Conservation (phyloP, 2,113 vertebrate species). For the Craseonycteris thonglongyai region DNA sequence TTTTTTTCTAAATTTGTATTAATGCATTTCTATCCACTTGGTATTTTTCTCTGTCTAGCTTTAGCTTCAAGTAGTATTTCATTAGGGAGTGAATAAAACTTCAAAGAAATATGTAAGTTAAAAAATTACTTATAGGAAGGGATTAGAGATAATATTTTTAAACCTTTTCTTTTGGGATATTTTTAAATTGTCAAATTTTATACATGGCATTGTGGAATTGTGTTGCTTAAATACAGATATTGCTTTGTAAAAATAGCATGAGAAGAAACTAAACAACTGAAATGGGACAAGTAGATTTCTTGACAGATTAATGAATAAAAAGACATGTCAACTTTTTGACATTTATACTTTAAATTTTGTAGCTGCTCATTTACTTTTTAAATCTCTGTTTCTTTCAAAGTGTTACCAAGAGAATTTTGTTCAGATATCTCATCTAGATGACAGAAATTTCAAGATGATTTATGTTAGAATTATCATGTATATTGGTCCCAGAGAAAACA, state of each 20-base stretch:
- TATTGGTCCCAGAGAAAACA: neutral
- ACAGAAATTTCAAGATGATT: neutral
- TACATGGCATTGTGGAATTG: neutral
- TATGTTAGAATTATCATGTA: neutral
- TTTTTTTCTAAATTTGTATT: neutral
- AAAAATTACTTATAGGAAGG: neutral
- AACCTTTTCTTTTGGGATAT: neutral
- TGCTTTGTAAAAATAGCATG: neutral
- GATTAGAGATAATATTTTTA: constrained; percentile 35
- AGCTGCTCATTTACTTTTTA: neutral
- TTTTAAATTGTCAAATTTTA: neutral
- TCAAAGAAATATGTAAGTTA: constrained; percentile 8
- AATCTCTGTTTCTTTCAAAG: neutral
- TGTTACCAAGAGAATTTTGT: neutral
- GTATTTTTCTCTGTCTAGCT: neutral
- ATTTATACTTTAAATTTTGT: neutral
- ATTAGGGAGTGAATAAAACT: neutral
- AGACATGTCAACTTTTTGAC: neutral
- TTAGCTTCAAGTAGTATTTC: neutral
- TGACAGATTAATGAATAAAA: neutral
- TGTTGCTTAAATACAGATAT: neutral
- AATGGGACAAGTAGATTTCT: neutral
- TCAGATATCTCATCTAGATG: neutral
- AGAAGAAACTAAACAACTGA: neutral
- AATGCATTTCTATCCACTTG: neutral